Evolutionary conservation across 2,888 invertebrate species (phyloP).

Genomic region (Aspidapion aeneum): DNA sequence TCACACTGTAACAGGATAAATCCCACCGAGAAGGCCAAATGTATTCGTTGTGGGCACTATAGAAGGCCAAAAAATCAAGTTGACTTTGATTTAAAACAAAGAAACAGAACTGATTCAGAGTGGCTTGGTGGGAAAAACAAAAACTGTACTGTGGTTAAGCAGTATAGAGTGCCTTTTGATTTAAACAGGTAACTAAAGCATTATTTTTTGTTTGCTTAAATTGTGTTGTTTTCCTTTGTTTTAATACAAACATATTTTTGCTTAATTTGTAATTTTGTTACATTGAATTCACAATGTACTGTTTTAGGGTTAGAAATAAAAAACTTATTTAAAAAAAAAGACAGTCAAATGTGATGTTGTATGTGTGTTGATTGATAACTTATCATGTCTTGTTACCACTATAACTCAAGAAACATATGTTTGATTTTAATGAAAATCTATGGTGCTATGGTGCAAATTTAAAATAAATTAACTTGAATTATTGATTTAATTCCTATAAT

Average conservation of each 20-base stretch:
- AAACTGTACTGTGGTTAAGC: conserved; percentile 45
- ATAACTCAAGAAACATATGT: no score
- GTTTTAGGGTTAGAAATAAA: no score
- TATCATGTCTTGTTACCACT: no score
- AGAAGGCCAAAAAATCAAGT: not conserved
- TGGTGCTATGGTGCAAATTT: no score
- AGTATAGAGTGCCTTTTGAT: conserved; percentile 33
- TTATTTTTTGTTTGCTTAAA: conserved; percentile 14
- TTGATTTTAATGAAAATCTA: no score
- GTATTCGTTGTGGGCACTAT: conserved; percentile 70
- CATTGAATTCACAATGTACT: not conserved
- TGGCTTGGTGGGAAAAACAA: conserved; percentile 32
- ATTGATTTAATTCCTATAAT: no score
- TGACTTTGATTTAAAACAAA: not conserved
- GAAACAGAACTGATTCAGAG: conserved; percentile 21
- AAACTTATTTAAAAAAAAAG: no score
- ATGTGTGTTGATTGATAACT: no score
- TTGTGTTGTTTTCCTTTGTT: conserved; percentile 20
- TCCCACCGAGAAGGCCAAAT: conserved; percentile 80
- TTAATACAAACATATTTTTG: conserved; percentile 26
- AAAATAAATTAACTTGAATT: no score
- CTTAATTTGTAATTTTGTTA: conserved; percentile 12
- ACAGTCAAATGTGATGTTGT: no score
- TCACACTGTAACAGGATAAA: conserved; percentile 84
- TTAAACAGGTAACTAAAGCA: conserved; percentile 29